Conservation (phyloP, 2,888 invertebrate species). For the Trissolcus japonicus region DNA sequence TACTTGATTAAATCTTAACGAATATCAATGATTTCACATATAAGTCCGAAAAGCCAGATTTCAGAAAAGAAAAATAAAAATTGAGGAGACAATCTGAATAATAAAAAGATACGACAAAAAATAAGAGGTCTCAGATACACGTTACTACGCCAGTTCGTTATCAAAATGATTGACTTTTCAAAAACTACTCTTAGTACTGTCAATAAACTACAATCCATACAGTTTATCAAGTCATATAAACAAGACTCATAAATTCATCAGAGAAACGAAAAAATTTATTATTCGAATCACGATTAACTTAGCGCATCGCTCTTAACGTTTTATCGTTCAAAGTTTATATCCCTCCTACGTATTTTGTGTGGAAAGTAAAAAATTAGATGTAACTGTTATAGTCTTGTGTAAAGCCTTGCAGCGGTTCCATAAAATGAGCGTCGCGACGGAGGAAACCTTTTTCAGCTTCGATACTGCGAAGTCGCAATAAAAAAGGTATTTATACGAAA, state of each 20-base stretch:
- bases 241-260: too few species aligned
- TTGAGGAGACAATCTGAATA: too few species aligned
- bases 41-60: constrained; percentile 33
- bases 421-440: background rate
- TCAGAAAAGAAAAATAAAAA: background rate
- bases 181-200: background rate
- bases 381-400: constrained; percentile 16
- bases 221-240: too few species aligned
- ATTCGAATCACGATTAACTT: too few species aligned
- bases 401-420: constrained; percentile 14
- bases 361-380: background rate
- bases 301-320: constrained; percentile 3
- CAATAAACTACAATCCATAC: background rate
- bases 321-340: background rate
- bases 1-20: constrained; percentile 61
- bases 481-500: constrained; percentile 20
- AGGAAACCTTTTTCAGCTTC: constrained; percentile 1
- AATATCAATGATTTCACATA: constrained; percentile 55
- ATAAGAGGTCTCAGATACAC: too few species aligned
- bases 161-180: too few species aligned
- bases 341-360: background rate
- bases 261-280: too few species aligned
- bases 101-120: too few species aligned
- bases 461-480: constrained; percentile 1
- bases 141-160: too few species aligned